Conservation (phyloP, 1,140 invertebrate genomes). For the Panagrolaimus sp. region DNA sequence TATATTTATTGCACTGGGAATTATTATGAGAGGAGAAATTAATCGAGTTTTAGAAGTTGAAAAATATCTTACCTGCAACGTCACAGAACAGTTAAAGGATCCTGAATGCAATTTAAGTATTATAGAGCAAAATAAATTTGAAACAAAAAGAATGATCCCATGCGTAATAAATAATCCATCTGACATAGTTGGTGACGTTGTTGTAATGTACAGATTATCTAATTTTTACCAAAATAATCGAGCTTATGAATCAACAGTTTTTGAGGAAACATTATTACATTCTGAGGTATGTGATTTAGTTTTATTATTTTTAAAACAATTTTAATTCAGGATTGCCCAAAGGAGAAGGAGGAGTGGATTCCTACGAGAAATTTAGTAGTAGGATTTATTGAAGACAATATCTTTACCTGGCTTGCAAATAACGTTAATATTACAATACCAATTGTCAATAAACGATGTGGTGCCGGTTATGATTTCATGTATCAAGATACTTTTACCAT, state of each 20-base stretch:
- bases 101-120: neutral
- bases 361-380: too few species aligned
- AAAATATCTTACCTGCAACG: neutral
- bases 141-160: neutral
- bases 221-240: constrained; percentile 13
- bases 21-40: neutral
- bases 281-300: too few species aligned
- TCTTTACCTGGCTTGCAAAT: too few species aligned
- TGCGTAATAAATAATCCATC: neutral
- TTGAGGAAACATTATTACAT: too few species aligned
- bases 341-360: too few species aligned
- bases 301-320: too few species aligned
- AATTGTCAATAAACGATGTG: neutral
- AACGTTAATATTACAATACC: too few species aligned
- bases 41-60: constrained; percentile 2
- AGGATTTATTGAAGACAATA: too few species aligned
- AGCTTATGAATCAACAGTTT: neutral
- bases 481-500: neutral
- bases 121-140: neutral
- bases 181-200: neutral
- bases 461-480: constrained; percentile 1
- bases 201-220: neutral
- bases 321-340: too few species aligned
- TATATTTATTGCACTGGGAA: constrained; percentile 7
- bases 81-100: neutral